These are phyloP conservation scores for Falcunculus frontatus DNA, from an alignment of 2,113 vertebrate species.

Conservation along the genomic window DNA sequence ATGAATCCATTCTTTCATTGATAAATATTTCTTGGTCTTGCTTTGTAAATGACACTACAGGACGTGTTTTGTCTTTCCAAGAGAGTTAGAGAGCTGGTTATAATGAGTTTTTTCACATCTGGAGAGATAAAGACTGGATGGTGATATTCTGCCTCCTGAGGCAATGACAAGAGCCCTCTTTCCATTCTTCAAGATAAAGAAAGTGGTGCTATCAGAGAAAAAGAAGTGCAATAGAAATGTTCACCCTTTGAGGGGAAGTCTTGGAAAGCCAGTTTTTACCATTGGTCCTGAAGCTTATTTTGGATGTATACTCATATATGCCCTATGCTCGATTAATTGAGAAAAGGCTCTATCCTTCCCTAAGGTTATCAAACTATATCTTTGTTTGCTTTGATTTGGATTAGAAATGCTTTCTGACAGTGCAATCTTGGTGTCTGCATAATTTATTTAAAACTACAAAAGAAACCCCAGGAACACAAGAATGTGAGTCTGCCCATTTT, in stretches of 20 bases:
- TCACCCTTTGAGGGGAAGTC: rapidly evolving
- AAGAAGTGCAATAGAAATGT: neutral
- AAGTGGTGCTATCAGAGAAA: neutral
- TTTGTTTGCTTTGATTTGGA: neutral
- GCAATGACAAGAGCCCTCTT: neutral
- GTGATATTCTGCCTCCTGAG: neutral
- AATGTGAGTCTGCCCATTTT: neutral
- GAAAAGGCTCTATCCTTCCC: neutral
- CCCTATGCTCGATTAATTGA: neutral
- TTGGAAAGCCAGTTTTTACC: neutral
- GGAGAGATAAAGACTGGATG: neutral
- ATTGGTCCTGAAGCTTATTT: neutral
- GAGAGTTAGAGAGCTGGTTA: neutral
- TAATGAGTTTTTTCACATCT: neutral
- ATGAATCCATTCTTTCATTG: neutral
- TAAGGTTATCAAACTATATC: neutral
- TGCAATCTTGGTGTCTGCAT: neutral
- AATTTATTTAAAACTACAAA: neutral
- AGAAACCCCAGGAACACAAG: neutral
- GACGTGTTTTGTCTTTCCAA: neutral
- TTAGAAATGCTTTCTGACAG: neutral
- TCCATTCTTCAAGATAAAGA: neutral
- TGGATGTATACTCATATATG: neutral
- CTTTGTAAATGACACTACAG: neutral
- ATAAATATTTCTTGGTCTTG: neutral